Evolutionary conservation across 1,140 invertebrate species (phyloP).

Genomic region (Drosophila lini): DNA sequence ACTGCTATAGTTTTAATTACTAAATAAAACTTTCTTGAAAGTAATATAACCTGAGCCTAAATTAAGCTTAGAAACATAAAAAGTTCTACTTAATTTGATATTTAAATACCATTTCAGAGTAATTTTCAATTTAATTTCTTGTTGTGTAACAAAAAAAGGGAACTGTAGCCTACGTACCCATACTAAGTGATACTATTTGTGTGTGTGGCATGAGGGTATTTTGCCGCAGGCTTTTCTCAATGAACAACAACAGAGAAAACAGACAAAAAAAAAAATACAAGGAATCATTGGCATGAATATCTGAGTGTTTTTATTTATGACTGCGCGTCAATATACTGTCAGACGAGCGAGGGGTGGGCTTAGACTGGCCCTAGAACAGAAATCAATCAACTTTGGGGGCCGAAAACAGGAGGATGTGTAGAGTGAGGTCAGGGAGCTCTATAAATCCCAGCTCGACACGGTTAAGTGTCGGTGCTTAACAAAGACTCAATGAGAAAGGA

Average conservation of each 20-base stretch:
- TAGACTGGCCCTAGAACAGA: slow-evolving; percentile 52
- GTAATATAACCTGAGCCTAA: too few relatives aligned
- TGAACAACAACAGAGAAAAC: slow-evolving; percentile 48
- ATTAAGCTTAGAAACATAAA: too few relatives aligned
- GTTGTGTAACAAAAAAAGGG: background rate
- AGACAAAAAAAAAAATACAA: slow-evolving; percentile 18
- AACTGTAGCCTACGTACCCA: slow-evolving; percentile 29
- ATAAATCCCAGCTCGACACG: slow-evolving; percentile 53
- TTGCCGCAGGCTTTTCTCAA: slow-evolving; percentile 70
- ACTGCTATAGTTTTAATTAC: too few relatives aligned
- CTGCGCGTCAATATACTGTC: slow-evolving; percentile 62
- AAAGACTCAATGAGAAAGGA: slow-evolving; percentile 20
- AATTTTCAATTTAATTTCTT: background rate
- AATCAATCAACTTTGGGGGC: slow-evolving; percentile 66
- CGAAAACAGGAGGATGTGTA: slow-evolving; percentile 27
- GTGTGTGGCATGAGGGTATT: slow-evolving; percentile 41
- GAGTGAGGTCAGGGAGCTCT: slow-evolving; percentile 34
- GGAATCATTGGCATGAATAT: slow-evolving; percentile 73
- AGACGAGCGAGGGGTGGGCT: slow-evolving; percentile 8
- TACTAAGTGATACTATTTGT: slow-evolving; percentile 75
- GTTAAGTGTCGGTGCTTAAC: slow-evolving; percentile 58
- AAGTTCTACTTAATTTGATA: too few relatives aligned
- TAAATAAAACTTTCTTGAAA: too few relatives aligned
- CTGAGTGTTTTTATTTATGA: slow-evolving; percentile 82
- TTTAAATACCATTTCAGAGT: too few relatives aligned